Evolutionary conservation across 2,888 invertebrate species (phyloP).

Genomic region (Harmothoe impar): DNA sequence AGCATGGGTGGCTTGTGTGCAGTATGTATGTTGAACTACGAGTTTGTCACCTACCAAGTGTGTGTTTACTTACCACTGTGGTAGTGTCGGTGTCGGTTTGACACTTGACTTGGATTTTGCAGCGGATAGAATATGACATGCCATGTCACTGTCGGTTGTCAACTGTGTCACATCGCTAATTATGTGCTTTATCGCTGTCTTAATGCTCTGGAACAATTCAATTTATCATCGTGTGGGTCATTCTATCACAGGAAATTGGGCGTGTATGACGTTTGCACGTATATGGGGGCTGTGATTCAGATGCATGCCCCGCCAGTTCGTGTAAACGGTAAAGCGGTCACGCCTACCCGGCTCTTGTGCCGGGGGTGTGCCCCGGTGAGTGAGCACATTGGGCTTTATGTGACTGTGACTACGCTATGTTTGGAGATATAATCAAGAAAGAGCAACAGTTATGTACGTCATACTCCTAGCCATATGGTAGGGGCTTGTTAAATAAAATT

Average conservation of each 20-base stretch:
- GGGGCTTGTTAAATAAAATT: too few species aligned
- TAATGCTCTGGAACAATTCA: neutral
- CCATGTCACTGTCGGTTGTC: neutral
- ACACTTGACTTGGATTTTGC: neutral
- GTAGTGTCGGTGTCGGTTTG: neutral
- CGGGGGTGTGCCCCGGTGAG: too few species aligned
- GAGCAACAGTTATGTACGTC: too few species aligned
- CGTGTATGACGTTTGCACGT: too few species aligned
- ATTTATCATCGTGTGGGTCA: too few species aligned
- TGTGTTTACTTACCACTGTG: conserved; percentile 38
- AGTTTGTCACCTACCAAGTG: neutral
- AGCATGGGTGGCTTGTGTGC: neutral
- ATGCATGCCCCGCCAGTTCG: neutral
- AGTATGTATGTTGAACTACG: neutral
- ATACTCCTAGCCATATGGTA: too few species aligned
- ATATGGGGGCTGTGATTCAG: too few species aligned
- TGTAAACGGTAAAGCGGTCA: neutral
- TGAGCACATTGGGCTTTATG: too few species aligned
- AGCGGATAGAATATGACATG: neutral
- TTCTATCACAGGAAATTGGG: too few species aligned
- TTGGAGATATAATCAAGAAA: too few species aligned
- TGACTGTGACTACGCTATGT: too few species aligned
- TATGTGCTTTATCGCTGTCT: neutral
- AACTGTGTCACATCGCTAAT: neutral
- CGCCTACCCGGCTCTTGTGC: neutral